A percentile compares a stretch with the other conserved stretches of the same genome.
These are phyloP conservation scores for Coccyzus lansbergi DNA, from an alignment of 2,797 vertebrate genomes.

Conservation along the genomic window DNA sequence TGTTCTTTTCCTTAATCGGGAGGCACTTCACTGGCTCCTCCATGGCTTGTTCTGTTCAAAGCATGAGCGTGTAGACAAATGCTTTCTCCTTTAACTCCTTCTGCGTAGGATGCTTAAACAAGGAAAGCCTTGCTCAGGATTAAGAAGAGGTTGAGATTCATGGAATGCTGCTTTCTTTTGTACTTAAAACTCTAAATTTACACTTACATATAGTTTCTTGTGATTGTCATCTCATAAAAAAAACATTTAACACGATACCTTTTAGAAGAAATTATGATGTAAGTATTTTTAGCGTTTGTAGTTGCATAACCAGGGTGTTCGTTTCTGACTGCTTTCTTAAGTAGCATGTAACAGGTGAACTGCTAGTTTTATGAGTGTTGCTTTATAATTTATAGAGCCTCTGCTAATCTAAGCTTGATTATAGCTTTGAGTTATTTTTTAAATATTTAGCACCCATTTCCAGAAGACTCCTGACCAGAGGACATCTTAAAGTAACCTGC, in stretches of 20 bases:
- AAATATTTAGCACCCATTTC: background rate
- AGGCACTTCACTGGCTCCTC: background rate
- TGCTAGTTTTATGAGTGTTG: background rate
- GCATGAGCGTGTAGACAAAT: rapidly evolving
- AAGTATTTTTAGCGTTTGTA: background rate
- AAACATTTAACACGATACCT: background rate
- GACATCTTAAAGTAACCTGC: background rate
- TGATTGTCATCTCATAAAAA: background rate
- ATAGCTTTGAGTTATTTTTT: background rate
- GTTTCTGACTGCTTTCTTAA: background rate
- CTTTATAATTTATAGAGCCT: background rate
- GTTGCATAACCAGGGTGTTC: background rate
- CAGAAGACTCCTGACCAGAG: background rate
- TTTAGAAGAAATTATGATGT: background rate
- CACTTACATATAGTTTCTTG: background rate
- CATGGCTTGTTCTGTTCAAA: background rate
- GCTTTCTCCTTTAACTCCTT: background rate
- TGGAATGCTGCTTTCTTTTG: background rate
- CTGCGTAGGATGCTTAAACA: background rate
- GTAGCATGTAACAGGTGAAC: background rate
- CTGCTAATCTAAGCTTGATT: background rate
- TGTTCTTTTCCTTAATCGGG: background rate
- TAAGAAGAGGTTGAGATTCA: background rate
- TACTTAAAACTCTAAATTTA: background rate
- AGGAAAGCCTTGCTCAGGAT: background rate